A percentile compares a stretch with the other conserved stretches of the same genome.
These are phyloP conservation scores for Drosophila bifasciata DNA, from an alignment of 1,140 invertebrate genomes.

Conservation along the genomic window DNA sequence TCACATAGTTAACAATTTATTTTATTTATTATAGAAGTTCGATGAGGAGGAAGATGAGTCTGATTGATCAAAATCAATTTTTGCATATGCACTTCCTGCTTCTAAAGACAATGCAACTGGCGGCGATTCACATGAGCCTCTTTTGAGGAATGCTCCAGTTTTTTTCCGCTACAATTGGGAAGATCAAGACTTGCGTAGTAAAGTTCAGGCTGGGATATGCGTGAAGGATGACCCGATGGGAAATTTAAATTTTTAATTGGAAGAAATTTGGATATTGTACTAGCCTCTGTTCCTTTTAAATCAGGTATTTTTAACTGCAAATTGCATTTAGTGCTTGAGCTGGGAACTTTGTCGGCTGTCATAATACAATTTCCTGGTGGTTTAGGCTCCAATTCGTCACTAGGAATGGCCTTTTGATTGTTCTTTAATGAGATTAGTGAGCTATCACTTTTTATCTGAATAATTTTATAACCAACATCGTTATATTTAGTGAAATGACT, in stretches of 20 bases:
- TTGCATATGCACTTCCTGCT: constrained; percentile 87
- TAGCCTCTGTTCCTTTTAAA: constrained; percentile 14
- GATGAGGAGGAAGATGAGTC: constrained; percentile 83
- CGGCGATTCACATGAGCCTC: constrained; percentile 62
- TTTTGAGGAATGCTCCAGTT: constrained; percentile 72
- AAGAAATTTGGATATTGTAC: constrained; percentile 17
- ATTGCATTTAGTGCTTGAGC: constrained; percentile 19
- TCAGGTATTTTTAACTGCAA: constrained; percentile 20
- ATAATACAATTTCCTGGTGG: constrained; percentile 37
- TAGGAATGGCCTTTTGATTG: constrained; percentile 74
- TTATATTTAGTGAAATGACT: constrained; percentile 34
- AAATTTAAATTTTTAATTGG: constrained; percentile 37
- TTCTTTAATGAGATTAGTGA: constrained; percentile 69
- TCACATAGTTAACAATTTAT: constrained; percentile 12
- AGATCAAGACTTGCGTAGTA: constrained; percentile 89
- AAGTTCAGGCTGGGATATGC: constrained; percentile 85
- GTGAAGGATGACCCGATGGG: constrained; percentile 83
- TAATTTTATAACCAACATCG: constrained; percentile 71
- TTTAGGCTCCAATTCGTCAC: constrained; percentile 65
- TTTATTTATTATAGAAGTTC: constrained; percentile 73
- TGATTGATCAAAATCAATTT: constrained; percentile 89
- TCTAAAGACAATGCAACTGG: constrained; percentile 80
- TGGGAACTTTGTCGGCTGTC: constrained; percentile 30
- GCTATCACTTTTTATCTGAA: constrained; percentile 79
- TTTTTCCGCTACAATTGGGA: constrained; percentile 77